Conservation (phyloP, 2,113 vertebrate genomes). For the Parotia lawesii region DNA sequence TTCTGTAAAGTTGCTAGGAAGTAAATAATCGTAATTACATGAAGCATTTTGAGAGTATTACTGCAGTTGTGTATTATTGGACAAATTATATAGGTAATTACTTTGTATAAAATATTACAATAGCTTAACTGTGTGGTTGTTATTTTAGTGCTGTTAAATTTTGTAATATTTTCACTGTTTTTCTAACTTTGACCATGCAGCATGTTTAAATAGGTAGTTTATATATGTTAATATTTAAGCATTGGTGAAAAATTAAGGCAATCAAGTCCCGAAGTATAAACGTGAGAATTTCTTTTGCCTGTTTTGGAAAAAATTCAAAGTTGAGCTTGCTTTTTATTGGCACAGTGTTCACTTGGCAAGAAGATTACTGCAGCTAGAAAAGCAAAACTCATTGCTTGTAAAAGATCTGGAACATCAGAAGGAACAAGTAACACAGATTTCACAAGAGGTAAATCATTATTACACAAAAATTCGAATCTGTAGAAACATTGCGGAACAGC, state of each 20-base stretch:
- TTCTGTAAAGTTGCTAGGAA: background rate
- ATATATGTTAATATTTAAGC: conserved; percentile 15
- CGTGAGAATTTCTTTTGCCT: conserved; percentile 22
- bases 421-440: conserved; percentile 79
- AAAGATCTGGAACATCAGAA: conserved; percentile 88
- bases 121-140: background rate
- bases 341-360: conserved; percentile 94
- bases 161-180: background rate
- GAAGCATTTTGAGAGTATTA: conserved; percentile 5
- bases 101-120: background rate
- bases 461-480: conserved; percentile 9
- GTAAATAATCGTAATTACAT: background rate
- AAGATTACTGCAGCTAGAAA: conserved; percentile 92
- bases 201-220: background rate
- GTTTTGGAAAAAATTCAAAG: conserved; percentile 29
- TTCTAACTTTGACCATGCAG: background rate
- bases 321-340: conserved; percentile 56
- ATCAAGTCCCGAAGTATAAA: background rate
- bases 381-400: conserved; percentile 87
- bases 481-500: conserved; percentile 1
- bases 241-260: background rate
- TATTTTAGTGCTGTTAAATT: background rate
- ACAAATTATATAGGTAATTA: conserved; percentile 14
- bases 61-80: background rate
- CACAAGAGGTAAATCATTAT: conserved; percentile 83